Conservation (phyloP, 2,888 invertebrate genomes). For the Hypena proboscidalis region DNA sequence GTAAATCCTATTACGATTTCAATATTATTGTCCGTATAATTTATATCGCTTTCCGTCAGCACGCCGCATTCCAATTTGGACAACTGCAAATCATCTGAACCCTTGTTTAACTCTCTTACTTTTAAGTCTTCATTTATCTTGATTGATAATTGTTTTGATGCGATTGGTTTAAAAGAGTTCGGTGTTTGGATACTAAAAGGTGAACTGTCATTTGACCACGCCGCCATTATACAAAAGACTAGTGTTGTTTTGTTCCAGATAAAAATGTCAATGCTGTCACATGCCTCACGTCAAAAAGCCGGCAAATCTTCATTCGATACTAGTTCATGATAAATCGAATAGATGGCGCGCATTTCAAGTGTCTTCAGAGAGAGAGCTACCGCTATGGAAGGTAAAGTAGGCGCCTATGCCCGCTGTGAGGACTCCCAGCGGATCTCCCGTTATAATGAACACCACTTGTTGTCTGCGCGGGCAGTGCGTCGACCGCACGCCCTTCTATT, state of each 20-base stretch:
- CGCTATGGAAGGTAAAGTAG: conserved; percentile 59
- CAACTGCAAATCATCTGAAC: conserved; percentile 40
- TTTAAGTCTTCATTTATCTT: conserved; percentile 38
- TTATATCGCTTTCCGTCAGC: conserved; percentile 51
- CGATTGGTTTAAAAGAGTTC: conserved; percentile 31
- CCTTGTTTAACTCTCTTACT: conserved; percentile 36
- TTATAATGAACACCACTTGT: conserved; percentile 82
- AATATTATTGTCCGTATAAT: conserved; percentile 48
- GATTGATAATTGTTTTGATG: conserved; percentile 39
- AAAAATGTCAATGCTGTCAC: conserved; percentile 25
- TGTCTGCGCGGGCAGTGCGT: conserved; percentile 83
- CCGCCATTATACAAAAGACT: conserved; percentile 73
- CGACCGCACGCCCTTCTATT: conserved; percentile 80
- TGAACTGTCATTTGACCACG: conserved; percentile 68
- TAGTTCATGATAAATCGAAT: conserved; percentile 16
- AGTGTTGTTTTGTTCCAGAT: conserved; percentile 40
- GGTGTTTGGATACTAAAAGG: conserved; percentile 40
- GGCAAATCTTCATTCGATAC: conserved; percentile 39
- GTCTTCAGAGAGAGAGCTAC: conserved; percentile 53
- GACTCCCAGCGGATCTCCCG: conserved; percentile 81
- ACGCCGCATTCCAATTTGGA: conserved; percentile 44
- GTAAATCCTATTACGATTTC: conserved; percentile 46
- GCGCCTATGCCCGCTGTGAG: conserved; percentile 65
- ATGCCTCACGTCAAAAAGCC: conserved; percentile 34
- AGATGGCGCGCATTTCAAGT: conserved; percentile 69